A percentile compares a stretch with the other conserved stretches of the same genome.
Evolutionary conservation across 2,113 vertebrate genomes (phyloP).

Genomic region (Ageneiosus marmoratus): DNA sequence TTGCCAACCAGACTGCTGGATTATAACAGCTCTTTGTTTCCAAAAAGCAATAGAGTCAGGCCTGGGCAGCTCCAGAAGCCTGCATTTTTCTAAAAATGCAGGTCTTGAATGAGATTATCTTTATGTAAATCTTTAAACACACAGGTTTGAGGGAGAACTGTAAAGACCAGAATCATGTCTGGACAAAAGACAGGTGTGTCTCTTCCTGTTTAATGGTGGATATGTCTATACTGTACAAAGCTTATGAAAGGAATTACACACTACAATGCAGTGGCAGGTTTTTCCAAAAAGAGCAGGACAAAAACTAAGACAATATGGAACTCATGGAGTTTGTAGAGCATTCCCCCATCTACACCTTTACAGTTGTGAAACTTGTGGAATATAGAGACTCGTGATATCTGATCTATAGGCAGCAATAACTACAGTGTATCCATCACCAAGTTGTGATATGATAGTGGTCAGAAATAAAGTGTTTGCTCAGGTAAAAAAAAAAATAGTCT

Average conservation of each 20-base stretch:
- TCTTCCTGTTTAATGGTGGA: conserved; percentile 33
- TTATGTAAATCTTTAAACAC: conserved; percentile 51
- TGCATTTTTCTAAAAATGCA: conserved; percentile 55
- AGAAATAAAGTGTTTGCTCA: conserved; percentile 6
- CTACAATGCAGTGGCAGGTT: not conserved
- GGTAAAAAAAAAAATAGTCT: too few species aligned
- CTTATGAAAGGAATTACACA: conserved; percentile 15
- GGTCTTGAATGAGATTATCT: conserved; percentile 51
- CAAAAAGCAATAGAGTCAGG: conserved; percentile 35
- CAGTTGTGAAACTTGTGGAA: not conserved
- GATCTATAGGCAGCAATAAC: not conserved
- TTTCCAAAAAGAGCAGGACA: not conserved
- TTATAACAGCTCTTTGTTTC: conserved; percentile 63
- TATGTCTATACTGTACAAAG: not conserved
- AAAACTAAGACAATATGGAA: not conserved
- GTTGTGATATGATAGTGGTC: not conserved
- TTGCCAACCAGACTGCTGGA: conserved; percentile 37
- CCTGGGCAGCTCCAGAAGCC: conserved; percentile 46
- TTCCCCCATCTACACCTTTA: not conserved
- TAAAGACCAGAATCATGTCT: conserved; percentile 35
- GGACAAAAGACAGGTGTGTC: conserved; percentile 6
- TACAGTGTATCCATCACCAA: not conserved
- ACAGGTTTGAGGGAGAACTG: conserved; percentile 30
- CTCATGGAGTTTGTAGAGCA: not conserved
- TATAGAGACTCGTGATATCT: conserved; percentile 1